Percentiles rank a stretch among this genome's conserved stretches.
Evolutionary conservation across 23 tunicate genomes (phyloP).

Genomic region (Aplidium turbinatum): DNA sequence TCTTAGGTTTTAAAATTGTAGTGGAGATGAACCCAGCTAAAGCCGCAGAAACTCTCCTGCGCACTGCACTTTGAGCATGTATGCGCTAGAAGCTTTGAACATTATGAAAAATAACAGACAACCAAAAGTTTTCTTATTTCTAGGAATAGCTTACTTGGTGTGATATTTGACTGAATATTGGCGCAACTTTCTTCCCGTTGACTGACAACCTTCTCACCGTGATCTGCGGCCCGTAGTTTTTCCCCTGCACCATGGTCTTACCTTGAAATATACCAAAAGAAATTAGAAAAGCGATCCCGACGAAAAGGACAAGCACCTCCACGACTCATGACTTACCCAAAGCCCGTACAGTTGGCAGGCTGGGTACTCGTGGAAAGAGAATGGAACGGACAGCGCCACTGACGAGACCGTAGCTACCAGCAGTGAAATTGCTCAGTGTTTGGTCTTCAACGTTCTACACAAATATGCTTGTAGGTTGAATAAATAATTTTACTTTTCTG

Average conservation of each 20-base stretch:
- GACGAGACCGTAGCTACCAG: slow-evolving; percentile 59
- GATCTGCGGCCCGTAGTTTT: slow-evolving; percentile 96
- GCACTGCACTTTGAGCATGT: no score
- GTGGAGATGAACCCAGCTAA: no score
- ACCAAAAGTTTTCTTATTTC: no score
- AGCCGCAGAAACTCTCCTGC: no score
- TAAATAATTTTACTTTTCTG: no score
- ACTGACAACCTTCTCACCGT: slow-evolving; percentile 83
- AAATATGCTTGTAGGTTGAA: no score
- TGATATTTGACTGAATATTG: slow-evolving; percentile 81
- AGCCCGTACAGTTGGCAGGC: slow-evolving; percentile 82
- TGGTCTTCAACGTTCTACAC: slow-evolving; percentile 1
- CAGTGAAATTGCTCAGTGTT: slow-evolving; percentile 40
- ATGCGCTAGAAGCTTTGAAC: no score
- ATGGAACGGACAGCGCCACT: slow-evolving; percentile 58
- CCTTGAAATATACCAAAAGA: slow-evolving; percentile 40
- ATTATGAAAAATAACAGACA: no score
- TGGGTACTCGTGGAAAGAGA: slow-evolving; percentile 70
- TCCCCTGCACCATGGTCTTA: slow-evolving; percentile 97
- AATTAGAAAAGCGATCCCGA: not conserved
- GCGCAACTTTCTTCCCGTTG: slow-evolving; percentile 70
- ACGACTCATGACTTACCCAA: slow-evolving; percentile 49
- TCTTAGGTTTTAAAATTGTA: no score
- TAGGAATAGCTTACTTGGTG: slow-evolving; percentile 67
- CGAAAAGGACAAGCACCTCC: not conserved